Base-by-base conservation (phyloP, 2,888 invertebrate species). In the Prosopocoilus inquinatus region DNA sequence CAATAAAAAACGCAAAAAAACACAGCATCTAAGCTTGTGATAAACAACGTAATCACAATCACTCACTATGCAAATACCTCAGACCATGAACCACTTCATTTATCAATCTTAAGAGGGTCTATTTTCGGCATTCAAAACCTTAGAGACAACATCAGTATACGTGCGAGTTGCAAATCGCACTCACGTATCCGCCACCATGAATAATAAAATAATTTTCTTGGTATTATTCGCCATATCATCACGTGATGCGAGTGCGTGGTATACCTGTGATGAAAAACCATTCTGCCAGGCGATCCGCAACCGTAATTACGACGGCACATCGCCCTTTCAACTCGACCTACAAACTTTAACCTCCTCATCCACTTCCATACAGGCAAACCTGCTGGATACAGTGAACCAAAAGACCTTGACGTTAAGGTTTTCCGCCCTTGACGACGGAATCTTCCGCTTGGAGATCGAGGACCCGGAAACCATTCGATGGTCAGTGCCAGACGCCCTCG, bases 381-480 rank as follows among this genome's bases (percentile, higher is more conserved):
- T 55, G 13, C 9, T 47, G 1, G 47, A 55, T 43, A 34, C n/a
- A n/a, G 51, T 43, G 12, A 46, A 47, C 11, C 45, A 39, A 3
- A 51, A 47, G 48, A 32, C 20, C 28, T 46, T 53, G 28, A 41
- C 35, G 15, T 28, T 57, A 16, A 47, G 49, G 41, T 32, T 53
- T 9, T 50, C 11, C 9, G 47, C 34, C 2, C 15, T 54, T 9
- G 50, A 46, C 13, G 50, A 36, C 11, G 35, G 45, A 9, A 53
- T 53, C n/a, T 50, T 57, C 33, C 38, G 59, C 9, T 34, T 59
- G 8, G 33, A 34, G 9, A 50, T 57, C 8, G 44, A 50, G 12
- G 59, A 57, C 35, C 57, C 53, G n/a, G 38, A 13, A 15, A 53
- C 53, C 13, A 16, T 44, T 15, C 53, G 53, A 8, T 41, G 43